Evolutionary conservation across 2,113 vertebrate genomes (phyloP).

Genomic region (Gobiocypris rarus): DNA sequence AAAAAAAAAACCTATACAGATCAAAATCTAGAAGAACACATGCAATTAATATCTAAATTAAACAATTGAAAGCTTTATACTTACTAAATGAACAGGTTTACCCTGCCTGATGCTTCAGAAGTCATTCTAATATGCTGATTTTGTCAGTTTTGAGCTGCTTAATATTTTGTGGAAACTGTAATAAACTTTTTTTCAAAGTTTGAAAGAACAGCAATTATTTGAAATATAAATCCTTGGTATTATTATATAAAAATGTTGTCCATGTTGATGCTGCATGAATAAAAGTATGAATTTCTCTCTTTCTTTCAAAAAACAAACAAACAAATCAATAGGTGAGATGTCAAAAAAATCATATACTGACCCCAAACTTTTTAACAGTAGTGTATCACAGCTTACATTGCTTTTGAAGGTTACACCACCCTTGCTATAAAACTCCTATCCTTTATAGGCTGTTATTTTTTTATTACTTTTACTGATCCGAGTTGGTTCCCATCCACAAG

Average conservation of each 20-base stretch:
- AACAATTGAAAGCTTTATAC: neutral
- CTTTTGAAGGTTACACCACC: neutral
- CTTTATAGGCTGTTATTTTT: neutral
- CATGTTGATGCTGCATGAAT: neutral
- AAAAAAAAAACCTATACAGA: neutral
- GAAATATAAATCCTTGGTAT: neutral
- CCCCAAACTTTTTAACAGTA: neutral
- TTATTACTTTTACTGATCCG: slow-evolving; percentile 7
- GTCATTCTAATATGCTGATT: neutral
- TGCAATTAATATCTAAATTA: neutral
- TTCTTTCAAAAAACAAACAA: neutral
- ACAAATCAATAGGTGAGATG: no score
- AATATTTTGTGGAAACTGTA: neutral
- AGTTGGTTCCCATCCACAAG: slow-evolving; percentile 3
- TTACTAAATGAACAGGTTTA: neutral
- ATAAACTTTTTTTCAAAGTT: neutral
- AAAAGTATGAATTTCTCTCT: neutral
- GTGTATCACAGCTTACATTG: neutral
- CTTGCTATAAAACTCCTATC: neutral
- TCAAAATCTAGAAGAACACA: neutral
- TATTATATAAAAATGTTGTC: neutral
- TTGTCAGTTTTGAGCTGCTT: neutral
- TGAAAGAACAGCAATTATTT: neutral
- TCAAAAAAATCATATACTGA: no score
- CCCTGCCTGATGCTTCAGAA: neutral